phyloP scores from a whole-genome alignment of 2,113 vertebrate genomes.

The Caretta caretta region DNA sequence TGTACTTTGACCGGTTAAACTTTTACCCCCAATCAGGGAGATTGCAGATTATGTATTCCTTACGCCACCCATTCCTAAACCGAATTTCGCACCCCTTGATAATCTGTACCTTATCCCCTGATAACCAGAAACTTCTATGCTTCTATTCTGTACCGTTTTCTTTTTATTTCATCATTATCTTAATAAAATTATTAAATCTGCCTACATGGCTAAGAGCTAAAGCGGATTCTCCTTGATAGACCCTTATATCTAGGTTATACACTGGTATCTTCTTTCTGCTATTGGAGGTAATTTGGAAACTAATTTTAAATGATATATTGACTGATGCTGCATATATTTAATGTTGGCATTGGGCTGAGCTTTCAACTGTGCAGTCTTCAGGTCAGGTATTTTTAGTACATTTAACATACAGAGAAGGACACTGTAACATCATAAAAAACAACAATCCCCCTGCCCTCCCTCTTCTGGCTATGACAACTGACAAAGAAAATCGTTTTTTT shows the following conservation, averaged over 20 bases:
- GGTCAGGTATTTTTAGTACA: neutral
- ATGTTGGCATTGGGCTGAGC: rapidly evolving
- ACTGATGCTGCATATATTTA: neutral
- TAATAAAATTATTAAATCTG: no score
- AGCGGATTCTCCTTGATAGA: neutral
- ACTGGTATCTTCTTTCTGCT: neutral
- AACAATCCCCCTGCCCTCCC: neutral
- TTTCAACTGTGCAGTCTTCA: neutral
- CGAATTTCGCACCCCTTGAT: no score
- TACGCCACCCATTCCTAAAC: no score
- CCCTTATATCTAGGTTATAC: neutral
- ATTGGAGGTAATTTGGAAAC: neutral
- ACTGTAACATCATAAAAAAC: neutral
- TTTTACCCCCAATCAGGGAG: no score
- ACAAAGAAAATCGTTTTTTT: no score
- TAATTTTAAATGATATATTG: neutral
- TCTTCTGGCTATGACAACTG: no score
- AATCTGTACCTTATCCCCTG: no score
- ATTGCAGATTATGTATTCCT: no score
- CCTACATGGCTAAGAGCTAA: neutral
- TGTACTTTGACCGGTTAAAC: no score
- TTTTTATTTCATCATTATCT: no score
- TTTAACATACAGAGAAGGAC: neutral
- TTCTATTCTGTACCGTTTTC: no score
- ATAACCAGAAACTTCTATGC: no score